phyloP scores from a whole-genome alignment of 2,797 vertebrate species.

The Gila robusta region DNA sequence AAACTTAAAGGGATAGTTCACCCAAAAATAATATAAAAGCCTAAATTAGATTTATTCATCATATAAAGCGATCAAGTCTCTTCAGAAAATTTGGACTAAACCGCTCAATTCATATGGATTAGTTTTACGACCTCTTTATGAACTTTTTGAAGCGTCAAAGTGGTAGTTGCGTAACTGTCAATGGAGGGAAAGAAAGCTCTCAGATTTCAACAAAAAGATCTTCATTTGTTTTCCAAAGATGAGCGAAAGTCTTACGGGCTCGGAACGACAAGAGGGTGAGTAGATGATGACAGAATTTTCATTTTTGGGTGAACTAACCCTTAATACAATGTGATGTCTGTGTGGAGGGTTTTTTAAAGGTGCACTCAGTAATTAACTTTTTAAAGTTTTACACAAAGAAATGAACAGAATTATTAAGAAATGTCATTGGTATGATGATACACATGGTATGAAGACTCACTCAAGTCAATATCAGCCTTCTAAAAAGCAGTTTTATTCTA shows the following conservation, averaged over 20 bases:
- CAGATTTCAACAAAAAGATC: conserved; percentile 6
- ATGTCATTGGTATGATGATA: not conserved
- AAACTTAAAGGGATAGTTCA: not conserved
- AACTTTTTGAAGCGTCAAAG: not conserved
- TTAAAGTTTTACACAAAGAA: not conserved
- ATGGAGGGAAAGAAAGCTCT: not conserved
- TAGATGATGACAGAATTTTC: not conserved
- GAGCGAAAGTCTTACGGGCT: not conserved
- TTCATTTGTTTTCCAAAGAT: conserved; percentile 1
- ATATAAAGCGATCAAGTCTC: not conserved
- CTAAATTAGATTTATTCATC: not conserved
- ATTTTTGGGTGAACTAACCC: conserved; percentile 2
- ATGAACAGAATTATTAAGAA: not conserved
- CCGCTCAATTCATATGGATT: not conserved
- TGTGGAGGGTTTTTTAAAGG: not conserved
- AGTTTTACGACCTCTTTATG: not conserved
- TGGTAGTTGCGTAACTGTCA: not conserved
- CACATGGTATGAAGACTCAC: not conserved
- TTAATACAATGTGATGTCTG: not conserved
- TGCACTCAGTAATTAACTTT: not conserved
- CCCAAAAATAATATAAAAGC: not conserved
- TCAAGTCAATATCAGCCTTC: not conserved
- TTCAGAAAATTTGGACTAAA: not conserved
- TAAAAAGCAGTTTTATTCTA: not conserved
- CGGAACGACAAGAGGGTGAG: not conserved